Evolutionary conservation across 2,797 vertebrate genomes (phyloP).

Genomic region (Synanceia verrucosa): DNA sequence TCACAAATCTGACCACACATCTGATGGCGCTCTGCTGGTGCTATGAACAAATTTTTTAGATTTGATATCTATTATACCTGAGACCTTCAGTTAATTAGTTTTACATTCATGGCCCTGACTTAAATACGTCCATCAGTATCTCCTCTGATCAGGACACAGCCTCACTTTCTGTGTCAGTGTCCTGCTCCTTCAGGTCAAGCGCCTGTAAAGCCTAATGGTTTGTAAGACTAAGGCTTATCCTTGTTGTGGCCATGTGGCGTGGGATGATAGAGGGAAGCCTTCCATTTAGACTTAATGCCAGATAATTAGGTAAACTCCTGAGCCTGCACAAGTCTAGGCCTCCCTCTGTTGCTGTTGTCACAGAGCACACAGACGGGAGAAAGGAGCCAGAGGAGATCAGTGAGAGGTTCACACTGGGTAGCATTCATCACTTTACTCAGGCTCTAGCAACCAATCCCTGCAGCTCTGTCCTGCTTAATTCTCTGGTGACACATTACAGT

Average conservation of each 20-base stretch:
- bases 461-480: conserved; percentile 33
- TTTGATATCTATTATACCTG: not conserved
- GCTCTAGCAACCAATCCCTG: conserved; percentile 15
- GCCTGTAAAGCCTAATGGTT: conserved; percentile 68
- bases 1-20: not conserved
- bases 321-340: conserved; percentile 61
- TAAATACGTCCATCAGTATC: not conserved
- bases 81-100: not conserved
- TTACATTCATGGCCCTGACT: not conserved
- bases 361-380: conserved; percentile 44
- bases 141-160: not conserved
- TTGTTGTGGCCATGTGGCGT: conserved; percentile 60
- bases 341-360: conserved; percentile 52
- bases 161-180: conserved; percentile 52
- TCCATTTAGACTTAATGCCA: conserved; percentile 76
- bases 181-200: conserved; percentile 55
- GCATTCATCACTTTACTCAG: conserved; percentile 29
- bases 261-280: conserved; percentile 71
- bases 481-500: conserved; percentile 29
- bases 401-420: conserved; percentile 31
- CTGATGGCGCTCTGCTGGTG: not conserved
- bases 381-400: conserved; percentile 44
- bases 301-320: conserved; percentile 79
- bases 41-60: not conserved
- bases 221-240: conserved; percentile 74